Evolutionary conservation across 1,140 invertebrate genomes (phyloP).

Genomic region (Watersipora subatra): DNA sequence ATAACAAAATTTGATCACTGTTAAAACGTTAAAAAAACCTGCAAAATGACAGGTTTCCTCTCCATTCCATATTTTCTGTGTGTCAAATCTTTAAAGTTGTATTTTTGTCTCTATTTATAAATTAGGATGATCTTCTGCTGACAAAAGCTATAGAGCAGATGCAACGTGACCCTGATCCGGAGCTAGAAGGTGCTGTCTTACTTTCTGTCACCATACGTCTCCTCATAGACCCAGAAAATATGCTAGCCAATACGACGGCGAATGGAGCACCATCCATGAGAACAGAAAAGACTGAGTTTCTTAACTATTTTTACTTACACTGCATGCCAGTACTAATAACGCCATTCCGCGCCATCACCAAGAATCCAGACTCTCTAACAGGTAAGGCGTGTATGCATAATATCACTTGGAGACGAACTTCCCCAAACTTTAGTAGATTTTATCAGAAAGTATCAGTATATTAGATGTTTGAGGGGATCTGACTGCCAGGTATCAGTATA

Average conservation of each 20-base stretch:
- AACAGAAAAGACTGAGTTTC: constrained; percentile 92
- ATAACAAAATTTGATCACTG: too few species aligned
- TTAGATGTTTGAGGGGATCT: too few species aligned
- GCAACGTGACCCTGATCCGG: constrained; percentile 52
- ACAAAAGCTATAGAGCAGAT: constrained; percentile 98
- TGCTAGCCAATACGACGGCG: constrained; percentile 58
- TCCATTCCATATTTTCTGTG: too few species aligned
- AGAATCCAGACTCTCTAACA: constrained; percentile 65
- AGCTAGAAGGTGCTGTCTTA: constrained; percentile 89
- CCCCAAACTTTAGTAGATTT: too few species aligned
- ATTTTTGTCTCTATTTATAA: too few species aligned
- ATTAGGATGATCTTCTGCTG: constrained; percentile 73
- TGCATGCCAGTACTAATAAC: constrained; percentile 87
- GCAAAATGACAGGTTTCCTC: too few species aligned
- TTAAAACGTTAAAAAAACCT: too few species aligned
- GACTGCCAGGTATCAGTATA: too few species aligned
- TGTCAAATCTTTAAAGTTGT: too few species aligned
- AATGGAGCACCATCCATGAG: constrained; percentile 45
- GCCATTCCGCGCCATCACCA: constrained; percentile 76
- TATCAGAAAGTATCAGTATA: too few species aligned
- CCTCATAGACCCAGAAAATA: constrained; percentile 94
- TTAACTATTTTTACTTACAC: constrained; percentile 97
- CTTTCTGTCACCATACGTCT: constrained; percentile 82
- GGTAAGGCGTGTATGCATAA: constrained; percentile 25
- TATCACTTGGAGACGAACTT: too few species aligned